Conservation (phyloP, 92 coral and sea anemone genomes). For the Muricea muricata region DNA sequence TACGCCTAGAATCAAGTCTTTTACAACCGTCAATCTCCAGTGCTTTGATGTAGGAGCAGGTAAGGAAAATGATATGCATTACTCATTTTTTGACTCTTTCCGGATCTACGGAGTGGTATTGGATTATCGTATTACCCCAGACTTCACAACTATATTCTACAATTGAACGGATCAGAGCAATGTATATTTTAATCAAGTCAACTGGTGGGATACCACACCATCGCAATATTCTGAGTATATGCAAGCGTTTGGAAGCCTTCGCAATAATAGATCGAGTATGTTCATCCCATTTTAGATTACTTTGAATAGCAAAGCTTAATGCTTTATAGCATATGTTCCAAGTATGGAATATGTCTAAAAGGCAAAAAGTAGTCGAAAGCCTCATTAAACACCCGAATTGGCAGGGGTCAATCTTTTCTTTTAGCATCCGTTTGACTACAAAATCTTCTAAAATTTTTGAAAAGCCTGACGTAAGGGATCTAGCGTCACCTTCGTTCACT, state of each 20-base stretch:
- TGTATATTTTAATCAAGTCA: conserved; percentile 7
- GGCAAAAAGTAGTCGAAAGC: not conserved
- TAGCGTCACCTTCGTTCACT: conserved; percentile 4
- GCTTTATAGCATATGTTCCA: conserved; percentile 13
- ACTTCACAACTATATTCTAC: conserved; percentile 23
- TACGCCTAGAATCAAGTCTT: not conserved
- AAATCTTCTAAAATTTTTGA: not conserved
- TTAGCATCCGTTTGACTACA: no score
- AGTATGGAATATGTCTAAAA: not conserved
- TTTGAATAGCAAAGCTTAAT: conserved; percentile 3
- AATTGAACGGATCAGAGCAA: conserved; percentile 11
- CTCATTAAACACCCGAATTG: conserved; percentile 20
- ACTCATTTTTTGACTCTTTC: not conserved
- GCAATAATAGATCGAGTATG: conserved; percentile 15
- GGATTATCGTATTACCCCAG: not conserved
- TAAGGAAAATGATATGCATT: not conserved
- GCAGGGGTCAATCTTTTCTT: no score
- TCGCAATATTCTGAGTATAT: conserved; percentile 34
- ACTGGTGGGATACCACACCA: not conserved
- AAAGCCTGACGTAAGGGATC: conserved; percentile 35
- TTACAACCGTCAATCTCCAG: not conserved
- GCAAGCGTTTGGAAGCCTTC: conserved; percentile 39
- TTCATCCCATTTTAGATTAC: conserved; percentile 23
- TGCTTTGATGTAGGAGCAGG: not conserved
- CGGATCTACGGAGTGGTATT: not conserved